phyloP scores from a whole-genome alignment of 2,888 invertebrate genomes.

The Danaus chrysippus region DNA sequence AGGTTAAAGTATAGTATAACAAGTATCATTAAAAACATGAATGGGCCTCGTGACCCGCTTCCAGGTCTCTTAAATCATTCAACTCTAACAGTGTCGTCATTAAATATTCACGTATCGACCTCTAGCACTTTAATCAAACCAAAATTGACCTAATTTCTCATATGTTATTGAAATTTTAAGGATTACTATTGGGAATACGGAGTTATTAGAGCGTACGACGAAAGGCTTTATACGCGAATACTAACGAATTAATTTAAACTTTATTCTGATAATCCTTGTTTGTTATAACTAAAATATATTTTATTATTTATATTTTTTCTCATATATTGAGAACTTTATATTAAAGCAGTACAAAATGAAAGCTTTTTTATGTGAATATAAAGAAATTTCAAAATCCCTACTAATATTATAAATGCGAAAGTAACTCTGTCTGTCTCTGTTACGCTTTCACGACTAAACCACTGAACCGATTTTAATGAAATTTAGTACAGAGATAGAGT shows the following conservation, averaged over 20 bases:
- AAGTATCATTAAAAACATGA: conserved; percentile 3
- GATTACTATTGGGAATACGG: neutral
- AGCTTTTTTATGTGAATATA: too few relatives aligned
- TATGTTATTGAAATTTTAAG: conserved; percentile 12
- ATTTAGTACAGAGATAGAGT: too few relatives aligned
- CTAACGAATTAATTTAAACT: neutral
- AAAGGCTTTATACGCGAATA: neutral
- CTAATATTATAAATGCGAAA: too few relatives aligned
- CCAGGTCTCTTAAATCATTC: neutral
- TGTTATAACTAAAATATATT: too few relatives aligned
- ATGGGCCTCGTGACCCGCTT: neutral
- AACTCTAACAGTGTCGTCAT: conserved; percentile 11
- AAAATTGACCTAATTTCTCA: conserved; percentile 21
- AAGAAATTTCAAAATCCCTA: too few relatives aligned
- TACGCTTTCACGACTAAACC: too few relatives aligned
- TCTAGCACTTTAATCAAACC: conserved; percentile 13
- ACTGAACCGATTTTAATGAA: too few relatives aligned
- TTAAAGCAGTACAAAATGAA: too few relatives aligned
- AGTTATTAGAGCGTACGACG: neutral
- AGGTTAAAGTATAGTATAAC: neutral
- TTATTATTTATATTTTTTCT: too few relatives aligned
- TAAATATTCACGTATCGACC: conserved; percentile 13
- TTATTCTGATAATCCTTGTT: neutral
- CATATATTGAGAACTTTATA: too few relatives aligned
- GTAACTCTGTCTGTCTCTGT: too few relatives aligned